These are phyloP conservation scores for Oncopodura yosiiana DNA, from an alignment of 1,140 invertebrate genomes.

Conservation along the genomic window DNA sequence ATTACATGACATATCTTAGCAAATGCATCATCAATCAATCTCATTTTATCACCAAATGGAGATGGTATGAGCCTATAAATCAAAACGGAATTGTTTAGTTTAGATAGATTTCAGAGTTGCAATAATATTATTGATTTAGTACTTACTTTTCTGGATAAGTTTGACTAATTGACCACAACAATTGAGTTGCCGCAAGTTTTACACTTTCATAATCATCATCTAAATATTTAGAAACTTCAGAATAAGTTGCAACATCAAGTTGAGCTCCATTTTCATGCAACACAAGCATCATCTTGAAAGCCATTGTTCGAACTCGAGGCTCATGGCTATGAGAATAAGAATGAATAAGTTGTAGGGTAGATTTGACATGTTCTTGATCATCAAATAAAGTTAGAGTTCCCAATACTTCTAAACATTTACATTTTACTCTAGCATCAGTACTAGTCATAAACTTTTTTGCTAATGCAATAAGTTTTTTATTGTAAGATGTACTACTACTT, in stretches of 20 bases:
- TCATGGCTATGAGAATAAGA: constrained; percentile 79
- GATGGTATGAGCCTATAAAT: constrained; percentile 13
- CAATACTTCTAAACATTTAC: constrained; percentile 64
- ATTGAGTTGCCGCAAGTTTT: constrained; percentile 67
- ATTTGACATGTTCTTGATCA: constrained; percentile 44
- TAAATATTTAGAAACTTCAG: constrained; percentile 67
- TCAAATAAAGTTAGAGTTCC: constrained; percentile 50
- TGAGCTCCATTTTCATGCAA: constrained; percentile 69
- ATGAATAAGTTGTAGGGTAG: constrained; percentile 56
- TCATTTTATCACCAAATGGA: constrained; percentile 48
- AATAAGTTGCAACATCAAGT: constrained; percentile 66
- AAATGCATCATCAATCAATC: constrained; percentile 93
- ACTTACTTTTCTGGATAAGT: constrained; percentile 76
- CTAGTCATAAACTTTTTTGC: constrained; percentile 54
- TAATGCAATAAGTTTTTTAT: constrained; percentile 39
- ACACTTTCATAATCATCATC: constrained; percentile 93
- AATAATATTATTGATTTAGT: constrained; percentile 1
- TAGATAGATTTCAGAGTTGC: constrained; percentile 1
- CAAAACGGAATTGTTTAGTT: background rate
- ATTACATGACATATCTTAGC: constrained; percentile 86
- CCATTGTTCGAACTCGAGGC: constrained; percentile 75
- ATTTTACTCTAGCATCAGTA: constrained; percentile 64
- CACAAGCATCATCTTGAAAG: constrained; percentile 63
- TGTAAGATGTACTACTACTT: constrained; percentile 35
- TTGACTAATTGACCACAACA: constrained; percentile 74